Base-by-base conservation (phyloP, 2,797 vertebrate species). In the Thaleichthys pacificus region DNA sequence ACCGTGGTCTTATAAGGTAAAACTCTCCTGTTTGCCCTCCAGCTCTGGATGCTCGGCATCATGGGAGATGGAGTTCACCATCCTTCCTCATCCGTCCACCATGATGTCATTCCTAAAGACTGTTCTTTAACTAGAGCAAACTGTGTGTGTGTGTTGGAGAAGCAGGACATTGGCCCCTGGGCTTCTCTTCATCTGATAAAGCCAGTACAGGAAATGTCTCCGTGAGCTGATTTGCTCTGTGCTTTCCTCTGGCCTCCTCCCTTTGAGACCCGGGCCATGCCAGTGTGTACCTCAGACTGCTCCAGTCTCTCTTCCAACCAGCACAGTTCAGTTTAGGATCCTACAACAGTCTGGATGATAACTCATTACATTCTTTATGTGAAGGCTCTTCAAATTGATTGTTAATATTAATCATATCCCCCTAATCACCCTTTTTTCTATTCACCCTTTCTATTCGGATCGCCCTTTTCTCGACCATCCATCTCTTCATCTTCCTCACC, bases 191-290 rank as follows among this genome's bases (percentile, higher is more conserved):
- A 92, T 93, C 92, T 91, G 91, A 92, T 92, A 91, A 92, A 92
- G 88, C 87, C 85, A 88, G 88, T 85, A 89, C 90, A 92, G 93
- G 91, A 94, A 93, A 93, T 91, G 89, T 91, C 85, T 91, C 86
- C 81, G 86, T 82, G 77, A 83, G 86, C 85, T 84, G 87, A 86
- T 92, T 91, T 86, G 89, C 86, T 88, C 79, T 77, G 82, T 88
- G 88, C 83, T 91, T 87, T 87, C 80, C 84, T 84, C 83, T 67
- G 19, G 24, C 74, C 49, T 83, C 73, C 76, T 89, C 86, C 87
- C 89, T 57, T 68, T 56, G 87, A 89, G 88, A 87, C 80, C 81
- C 78, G 79, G 81, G 89, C 89, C 80, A 47, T 90, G 88, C 83
- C 83, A 77, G 78, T 8, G 70, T 61, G 67, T 80, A 35, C 32